These are phyloP conservation scores for Cybosia mesomella DNA, from an alignment of 2,888 invertebrate genomes.

Conservation along the genomic window DNA sequence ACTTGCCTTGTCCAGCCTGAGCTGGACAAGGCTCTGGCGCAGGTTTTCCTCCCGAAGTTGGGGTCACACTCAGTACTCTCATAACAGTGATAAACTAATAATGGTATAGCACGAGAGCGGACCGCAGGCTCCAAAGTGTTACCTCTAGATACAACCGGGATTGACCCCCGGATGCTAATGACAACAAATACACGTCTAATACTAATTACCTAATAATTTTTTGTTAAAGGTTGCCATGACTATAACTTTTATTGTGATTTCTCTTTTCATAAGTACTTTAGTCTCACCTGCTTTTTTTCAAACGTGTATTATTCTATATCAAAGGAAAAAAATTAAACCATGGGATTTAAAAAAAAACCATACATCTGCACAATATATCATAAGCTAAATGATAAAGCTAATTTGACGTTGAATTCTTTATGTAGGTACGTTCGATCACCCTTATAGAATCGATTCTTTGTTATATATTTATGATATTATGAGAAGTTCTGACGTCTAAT, in stretches of 20 bases:
- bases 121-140: too few species aligned
- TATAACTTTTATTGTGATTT: neutral
- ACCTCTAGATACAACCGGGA: too few species aligned
- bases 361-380: conserved; percentile 39
- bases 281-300: neutral
- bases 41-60: too few species aligned
- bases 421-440: conserved; percentile 39
- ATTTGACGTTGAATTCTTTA: conserved; percentile 60
- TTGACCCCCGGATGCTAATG: too few species aligned
- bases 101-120: too few species aligned
- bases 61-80: too few species aligned
- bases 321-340: conserved; percentile 11
- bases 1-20: too few species aligned
- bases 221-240: neutral
- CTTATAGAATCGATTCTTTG: conserved; percentile 56
- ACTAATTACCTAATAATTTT: too few species aligned
- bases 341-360: conserved; percentile 21
- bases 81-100: too few species aligned
- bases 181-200: too few species aligned
- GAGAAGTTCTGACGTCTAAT: conserved; percentile 62
- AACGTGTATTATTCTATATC: neutral
- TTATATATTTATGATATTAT: conserved; percentile 65
- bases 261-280: neutral
- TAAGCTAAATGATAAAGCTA: conserved; percentile 54
- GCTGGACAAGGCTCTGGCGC: too few species aligned